phyloP scores from a whole-genome alignment of 1,140 invertebrate genomes.

The Neodiprion virginianus region DNA sequence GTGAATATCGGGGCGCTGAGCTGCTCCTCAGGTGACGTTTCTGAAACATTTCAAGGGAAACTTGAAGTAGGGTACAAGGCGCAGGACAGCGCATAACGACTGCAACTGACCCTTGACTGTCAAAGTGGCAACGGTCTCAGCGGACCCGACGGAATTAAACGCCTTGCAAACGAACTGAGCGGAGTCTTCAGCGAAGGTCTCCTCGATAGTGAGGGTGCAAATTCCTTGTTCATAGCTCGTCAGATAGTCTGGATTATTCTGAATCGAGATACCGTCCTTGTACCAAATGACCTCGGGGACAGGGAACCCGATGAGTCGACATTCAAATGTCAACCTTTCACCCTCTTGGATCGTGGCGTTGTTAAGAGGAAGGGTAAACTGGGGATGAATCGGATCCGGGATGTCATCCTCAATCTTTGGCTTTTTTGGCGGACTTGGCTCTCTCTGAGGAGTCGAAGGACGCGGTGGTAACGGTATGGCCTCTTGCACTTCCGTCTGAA shows the following conservation, averaged over 20 bases:
- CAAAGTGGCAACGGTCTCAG: slow-evolving; percentile 76
- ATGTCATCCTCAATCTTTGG: slow-evolving; percentile 27
- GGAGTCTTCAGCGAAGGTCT: slow-evolving; percentile 84
- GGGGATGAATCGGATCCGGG: slow-evolving; percentile 53
- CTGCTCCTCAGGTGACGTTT: slow-evolving; percentile 71
- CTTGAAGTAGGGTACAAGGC: neutral
- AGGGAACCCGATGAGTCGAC: slow-evolving; percentile 62
- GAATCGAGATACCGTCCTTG: slow-evolving; percentile 74
- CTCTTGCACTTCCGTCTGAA: slow-evolving; percentile 39
- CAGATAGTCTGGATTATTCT: slow-evolving; percentile 73
- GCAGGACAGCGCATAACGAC: no score
- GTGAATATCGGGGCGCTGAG: slow-evolving; percentile 71
- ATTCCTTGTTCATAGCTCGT: slow-evolving; percentile 64
- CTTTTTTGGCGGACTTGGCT: slow-evolving; percentile 41
- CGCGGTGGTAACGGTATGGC: slow-evolving; percentile 32
- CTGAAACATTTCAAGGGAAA: slow-evolving; percentile 49
- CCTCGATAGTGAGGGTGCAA: slow-evolving; percentile 76
- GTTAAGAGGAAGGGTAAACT: slow-evolving; percentile 70
- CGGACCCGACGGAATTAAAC: slow-evolving; percentile 71
- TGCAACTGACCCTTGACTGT: slow-evolving; percentile 72
- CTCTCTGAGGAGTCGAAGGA: slow-evolving; percentile 35
- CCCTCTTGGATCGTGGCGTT: slow-evolving; percentile 80
- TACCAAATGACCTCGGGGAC: slow-evolving; percentile 72
- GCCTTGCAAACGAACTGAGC: slow-evolving; percentile 79
- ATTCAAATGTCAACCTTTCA: slow-evolving; percentile 69